phyloP scores from a whole-genome alignment of 2,797 vertebrate genomes.

The Neomorphus geoffroyi region DNA sequence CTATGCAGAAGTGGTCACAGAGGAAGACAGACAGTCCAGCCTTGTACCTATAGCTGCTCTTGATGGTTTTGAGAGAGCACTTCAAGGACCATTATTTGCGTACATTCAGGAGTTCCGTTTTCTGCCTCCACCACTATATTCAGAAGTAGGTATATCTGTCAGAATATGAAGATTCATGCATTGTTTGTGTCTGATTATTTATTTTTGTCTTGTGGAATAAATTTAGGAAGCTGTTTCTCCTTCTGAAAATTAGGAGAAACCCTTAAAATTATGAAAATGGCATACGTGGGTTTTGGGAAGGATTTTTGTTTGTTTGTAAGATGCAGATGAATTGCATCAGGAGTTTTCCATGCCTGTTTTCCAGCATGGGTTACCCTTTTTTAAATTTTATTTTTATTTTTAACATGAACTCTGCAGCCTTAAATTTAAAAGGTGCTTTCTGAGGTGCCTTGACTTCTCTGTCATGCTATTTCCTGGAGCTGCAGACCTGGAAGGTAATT shows the following conservation, averaged over 20 bases:
- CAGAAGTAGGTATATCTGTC: slow-evolving; percentile 81
- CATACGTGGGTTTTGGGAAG: background rate
- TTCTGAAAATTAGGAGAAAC: background rate
- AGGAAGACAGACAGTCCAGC: slow-evolving; percentile 83
- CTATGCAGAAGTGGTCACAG: slow-evolving; percentile 90
- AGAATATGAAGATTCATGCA: background rate
- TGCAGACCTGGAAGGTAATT: background rate
- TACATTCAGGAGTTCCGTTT: slow-evolving; percentile 95
- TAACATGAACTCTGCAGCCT: background rate
- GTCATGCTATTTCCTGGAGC: background rate
- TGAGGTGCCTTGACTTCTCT: background rate
- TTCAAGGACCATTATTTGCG: slow-evolving; percentile 84
- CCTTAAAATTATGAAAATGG: background rate
- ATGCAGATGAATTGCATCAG: background rate
- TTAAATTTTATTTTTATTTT: background rate
- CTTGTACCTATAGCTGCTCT: slow-evolving; percentile 79
- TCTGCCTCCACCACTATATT: slow-evolving; percentile 92
- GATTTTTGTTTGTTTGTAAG: background rate
- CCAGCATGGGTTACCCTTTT: background rate
- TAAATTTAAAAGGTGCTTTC: background rate
- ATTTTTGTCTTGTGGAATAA: background rate
- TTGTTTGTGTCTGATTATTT: background rate
- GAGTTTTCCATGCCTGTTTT: background rate
- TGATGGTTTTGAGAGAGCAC: slow-evolving; percentile 79
- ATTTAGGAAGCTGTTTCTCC: background rate